phyloP scores from a whole-genome alignment of 2,113 vertebrate species.

The Neolamprologus devosi region DNA sequence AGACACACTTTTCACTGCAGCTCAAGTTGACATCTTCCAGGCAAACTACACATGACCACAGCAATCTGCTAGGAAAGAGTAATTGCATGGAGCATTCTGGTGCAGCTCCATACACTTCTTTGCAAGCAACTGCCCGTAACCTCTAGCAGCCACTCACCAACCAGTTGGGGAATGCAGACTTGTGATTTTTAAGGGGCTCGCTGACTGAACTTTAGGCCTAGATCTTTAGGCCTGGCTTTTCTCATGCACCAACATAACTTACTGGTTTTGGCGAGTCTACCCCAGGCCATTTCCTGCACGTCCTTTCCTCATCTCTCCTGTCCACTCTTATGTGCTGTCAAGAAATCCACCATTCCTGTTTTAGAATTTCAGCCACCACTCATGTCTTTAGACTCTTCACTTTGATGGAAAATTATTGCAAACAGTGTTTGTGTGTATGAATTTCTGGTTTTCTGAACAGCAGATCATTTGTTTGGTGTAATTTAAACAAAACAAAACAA shows the following conservation, averaged over 20 bases:
- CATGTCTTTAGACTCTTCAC: background rate
- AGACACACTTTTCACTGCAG: background rate
- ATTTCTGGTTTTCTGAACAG: rapidly evolving
- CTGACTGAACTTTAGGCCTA: background rate
- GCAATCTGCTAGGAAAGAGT: background rate
- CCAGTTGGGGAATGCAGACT: background rate
- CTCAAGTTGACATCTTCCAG: background rate
- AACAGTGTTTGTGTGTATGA: background rate
- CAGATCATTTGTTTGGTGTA: background rate
- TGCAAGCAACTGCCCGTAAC: background rate
- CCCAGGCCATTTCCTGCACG: background rate
- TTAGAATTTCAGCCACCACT: background rate
- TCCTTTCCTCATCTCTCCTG: background rate
- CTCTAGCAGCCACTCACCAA: background rate
- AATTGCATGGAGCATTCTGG: background rate
- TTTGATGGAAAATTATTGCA: background rate
- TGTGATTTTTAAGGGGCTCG: background rate
- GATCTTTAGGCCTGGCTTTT: background rate
- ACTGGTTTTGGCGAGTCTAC: background rate
- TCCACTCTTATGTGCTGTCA: background rate
- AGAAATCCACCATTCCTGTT: rapidly evolving
- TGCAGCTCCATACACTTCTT: background rate
- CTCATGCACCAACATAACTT: background rate
- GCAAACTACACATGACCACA: background rate
- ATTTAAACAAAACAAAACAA: background rate